These are phyloP conservation scores for Danio kyathit DNA, from an alignment of 2,797 vertebrate genomes.

Conservation along the genomic window DNA sequence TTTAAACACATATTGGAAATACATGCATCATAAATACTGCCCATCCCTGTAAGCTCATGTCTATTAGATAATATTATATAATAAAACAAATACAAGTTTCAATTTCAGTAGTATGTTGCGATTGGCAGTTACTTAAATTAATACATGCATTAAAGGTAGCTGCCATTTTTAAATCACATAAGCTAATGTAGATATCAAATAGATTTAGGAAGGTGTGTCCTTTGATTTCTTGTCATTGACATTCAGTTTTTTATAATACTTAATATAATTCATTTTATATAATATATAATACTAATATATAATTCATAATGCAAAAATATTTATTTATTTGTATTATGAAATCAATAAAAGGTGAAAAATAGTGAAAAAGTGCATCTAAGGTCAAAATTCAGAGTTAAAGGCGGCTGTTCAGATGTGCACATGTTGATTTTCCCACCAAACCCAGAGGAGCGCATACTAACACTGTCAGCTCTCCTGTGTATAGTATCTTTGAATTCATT, in stretches of 20 bases:
- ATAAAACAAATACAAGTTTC: too few species aligned
- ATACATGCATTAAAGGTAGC: background rate
- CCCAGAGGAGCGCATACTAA: background rate
- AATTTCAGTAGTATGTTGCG: too few species aligned
- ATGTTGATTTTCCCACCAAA: slow-evolving; percentile 21
- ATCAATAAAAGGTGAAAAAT: background rate
- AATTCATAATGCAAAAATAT: too few species aligned
- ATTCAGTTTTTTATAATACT: background rate
- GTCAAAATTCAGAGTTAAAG: slow-evolving; percentile 5
- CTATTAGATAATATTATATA: background rate
- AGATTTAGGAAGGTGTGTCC: background rate
- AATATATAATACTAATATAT: too few species aligned
- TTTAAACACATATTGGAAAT: too few species aligned
- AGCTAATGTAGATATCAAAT: background rate
- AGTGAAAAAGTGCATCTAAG: background rate
- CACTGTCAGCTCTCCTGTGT: background rate
- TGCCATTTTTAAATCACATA: background rate
- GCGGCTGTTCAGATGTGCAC: background rate
- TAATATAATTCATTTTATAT: too few species aligned
- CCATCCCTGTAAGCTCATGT: too few species aligned
- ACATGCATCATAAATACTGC: too few species aligned
- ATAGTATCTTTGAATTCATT: background rate
- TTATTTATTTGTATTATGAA: background rate
- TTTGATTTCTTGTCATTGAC: background rate
- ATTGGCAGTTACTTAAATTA: too few species aligned